Evolutionary conservation across 2,888 invertebrate genomes (phyloP).

Genomic region (Prosapia bicincta): DNA sequence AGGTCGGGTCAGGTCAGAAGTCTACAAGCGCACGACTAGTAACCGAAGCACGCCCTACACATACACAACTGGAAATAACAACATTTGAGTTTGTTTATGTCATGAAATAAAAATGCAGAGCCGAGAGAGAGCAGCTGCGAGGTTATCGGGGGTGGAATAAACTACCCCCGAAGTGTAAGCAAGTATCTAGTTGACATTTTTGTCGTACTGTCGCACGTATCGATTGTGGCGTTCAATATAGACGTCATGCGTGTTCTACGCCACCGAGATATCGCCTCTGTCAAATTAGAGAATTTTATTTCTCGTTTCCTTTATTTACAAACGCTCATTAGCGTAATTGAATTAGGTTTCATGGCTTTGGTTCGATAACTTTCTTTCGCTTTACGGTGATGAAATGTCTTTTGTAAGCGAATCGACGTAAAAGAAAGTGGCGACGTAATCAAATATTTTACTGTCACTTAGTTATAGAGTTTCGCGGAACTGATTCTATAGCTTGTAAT

Average conservation of each 20-base stretch:
- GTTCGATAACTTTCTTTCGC: conserved; percentile 11
- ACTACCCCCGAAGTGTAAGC: not conserved
- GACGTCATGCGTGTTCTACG: not conserved
- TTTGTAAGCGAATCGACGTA: not conserved
- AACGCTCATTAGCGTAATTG: not conserved
- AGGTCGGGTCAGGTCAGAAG: no score
- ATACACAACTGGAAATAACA: not conserved
- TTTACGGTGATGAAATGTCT: not conserved
- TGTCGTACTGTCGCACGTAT: not conserved
- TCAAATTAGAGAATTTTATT: not conserved
- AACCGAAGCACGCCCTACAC: not conserved
- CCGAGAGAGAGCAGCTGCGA: not conserved
- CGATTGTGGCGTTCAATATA: not conserved
- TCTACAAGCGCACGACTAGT: not conserved
- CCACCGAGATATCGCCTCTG: not conserved
- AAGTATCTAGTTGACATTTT: conserved; percentile 2
- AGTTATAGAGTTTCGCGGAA: not conserved
- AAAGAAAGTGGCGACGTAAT: not conserved
- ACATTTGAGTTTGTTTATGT: not conserved
- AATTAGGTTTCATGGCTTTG: conserved; percentile 13
- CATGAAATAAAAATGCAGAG: not conserved
- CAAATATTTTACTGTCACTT: not conserved
- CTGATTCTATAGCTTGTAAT: not conserved
- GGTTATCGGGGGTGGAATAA: not conserved
- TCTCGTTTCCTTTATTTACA: not conserved